These are phyloP conservation scores for Nothoprocta pentlandii DNA, from an alignment of 2,113 vertebrate species.

Conservation along the genomic window DNA sequence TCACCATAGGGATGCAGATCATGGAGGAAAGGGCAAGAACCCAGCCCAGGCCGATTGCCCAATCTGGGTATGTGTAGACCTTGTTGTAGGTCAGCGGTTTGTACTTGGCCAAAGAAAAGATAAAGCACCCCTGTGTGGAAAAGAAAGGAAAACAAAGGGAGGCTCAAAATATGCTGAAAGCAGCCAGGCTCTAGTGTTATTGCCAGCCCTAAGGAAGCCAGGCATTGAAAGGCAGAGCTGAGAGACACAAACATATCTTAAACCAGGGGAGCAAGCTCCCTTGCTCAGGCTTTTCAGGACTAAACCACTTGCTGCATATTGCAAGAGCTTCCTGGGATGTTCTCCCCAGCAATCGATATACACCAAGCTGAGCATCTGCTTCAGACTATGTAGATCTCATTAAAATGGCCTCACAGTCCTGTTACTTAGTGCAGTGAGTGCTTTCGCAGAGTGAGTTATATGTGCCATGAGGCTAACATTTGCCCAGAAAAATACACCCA, in stretches of 20 bases:
- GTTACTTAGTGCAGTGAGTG: background rate
- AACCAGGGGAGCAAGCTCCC: background rate
- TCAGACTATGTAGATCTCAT: background rate
- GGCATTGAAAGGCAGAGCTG: background rate
- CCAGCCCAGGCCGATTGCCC: conserved; percentile 97
- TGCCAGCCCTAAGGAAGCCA: background rate
- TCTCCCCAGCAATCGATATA: background rate
- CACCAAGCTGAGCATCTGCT: background rate
- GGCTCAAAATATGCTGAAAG: background rate
- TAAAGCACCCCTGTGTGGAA: conserved; percentile 89
- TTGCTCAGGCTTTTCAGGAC: background rate
- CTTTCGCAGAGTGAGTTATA: background rate
- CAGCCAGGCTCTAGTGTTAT: background rate
- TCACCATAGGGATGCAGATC: conserved; percentile 95
- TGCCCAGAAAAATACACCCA: background rate
- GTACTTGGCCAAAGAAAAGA: conserved; percentile 97
- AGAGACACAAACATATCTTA: background rate
- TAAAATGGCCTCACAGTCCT: background rate
- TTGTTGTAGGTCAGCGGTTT: conserved; percentile 98
- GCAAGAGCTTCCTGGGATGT: background rate
- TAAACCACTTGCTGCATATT: background rate
- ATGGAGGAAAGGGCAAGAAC: conserved; percentile 93
- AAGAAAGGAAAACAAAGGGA: conserved; percentile 34
- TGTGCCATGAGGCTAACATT: background rate
- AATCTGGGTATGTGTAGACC: conserved; percentile 92